Evolutionary conservation across 2,113 vertebrate genomes (phyloP).

Genomic region (Sula dactylatra): DNA sequence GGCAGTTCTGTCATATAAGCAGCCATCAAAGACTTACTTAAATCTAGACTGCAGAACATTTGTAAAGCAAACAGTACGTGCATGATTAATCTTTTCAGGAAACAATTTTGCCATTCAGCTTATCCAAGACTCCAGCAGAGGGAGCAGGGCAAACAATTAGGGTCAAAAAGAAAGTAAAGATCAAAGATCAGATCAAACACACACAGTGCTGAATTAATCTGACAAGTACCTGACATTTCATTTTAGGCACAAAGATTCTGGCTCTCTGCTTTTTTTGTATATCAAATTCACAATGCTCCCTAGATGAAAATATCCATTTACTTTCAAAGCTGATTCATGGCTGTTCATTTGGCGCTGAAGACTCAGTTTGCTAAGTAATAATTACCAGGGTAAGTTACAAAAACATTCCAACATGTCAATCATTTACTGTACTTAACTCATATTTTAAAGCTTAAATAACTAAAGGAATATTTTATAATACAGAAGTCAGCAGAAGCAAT

Average conservation of each 20-base stretch:
- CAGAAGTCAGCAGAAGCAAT: neutral
- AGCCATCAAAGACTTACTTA: conserved; percentile 50
- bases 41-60: conserved; percentile 38
- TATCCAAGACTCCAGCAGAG: conserved; percentile 75
- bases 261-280: neutral
- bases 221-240: conserved; percentile 16
- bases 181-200: conserved; percentile 55
- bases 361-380: neutral
- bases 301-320: neutral
- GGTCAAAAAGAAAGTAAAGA: conserved; percentile 63
- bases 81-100: conserved; percentile 65
- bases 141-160: conserved; percentile 69
- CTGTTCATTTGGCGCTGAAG: neutral
- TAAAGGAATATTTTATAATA: neutral
- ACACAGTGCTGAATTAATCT: conserved; percentile 35
- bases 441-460: conserved; percentile 40
- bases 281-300: neutral
- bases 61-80: conserved; percentile 58
- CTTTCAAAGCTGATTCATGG: neutral
- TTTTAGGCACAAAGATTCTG: conserved; percentile 8
- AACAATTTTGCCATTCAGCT: conserved; percentile 66
- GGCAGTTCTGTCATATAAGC: conserved; percentile 23
- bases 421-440: conserved; percentile 32
- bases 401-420: conserved; percentile 29
- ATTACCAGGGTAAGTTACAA: conserved; percentile 32